Base-by-base conservation (phyloP, 2,797 vertebrate genomes). In the Paramormyrops hopkinsi region DNA sequence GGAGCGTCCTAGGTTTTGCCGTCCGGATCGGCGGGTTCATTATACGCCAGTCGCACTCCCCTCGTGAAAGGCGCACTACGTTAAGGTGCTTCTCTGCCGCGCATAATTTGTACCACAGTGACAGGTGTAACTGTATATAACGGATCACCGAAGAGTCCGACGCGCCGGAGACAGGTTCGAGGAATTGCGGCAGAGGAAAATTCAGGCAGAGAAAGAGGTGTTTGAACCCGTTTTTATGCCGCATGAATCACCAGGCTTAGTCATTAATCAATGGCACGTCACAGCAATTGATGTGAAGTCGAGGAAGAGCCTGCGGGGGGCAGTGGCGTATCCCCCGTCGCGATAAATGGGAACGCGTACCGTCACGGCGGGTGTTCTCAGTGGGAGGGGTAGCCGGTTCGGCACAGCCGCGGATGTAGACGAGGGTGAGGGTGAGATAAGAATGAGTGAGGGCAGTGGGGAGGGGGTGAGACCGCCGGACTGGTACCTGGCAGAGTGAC, bases 181-280 rank as follows among this genome's bases (percentile, higher is more conserved):
- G 22, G 25, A 56, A 54, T 51, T 37, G 29, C 53, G 14, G 17
- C 29, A 14, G 29, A 25, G 50, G 25, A 56, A 86, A 56, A 56
- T 29, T 17, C n/a, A 17, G 29, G 50, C 50, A 54, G 85, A 87
- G 33, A 59, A 59, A 87, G 37, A 22, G 41, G 54, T 41, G 12
- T 88, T 46, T 62, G 54, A 88, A 46, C 86, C 56, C 22, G 17
- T 65, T 88, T 56, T 62, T 25, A 46, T 56, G 37, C n/a, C n/a
- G 37, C 56, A 88, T 65, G 59, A 88, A 88, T 88, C 86, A 88
- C 86, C 85, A 37, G 85, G 53, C 33, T 87, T 25, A 87, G 85
- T 56, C 85, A 59, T 87, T 87, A 54, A 87, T 87, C 53, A 56
- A 37, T 19, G 14, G 53, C 85, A 87, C 22, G 85, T 56, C 33